These are phyloP conservation scores for Sebastes minor DNA, from an alignment of 2,797 vertebrate genomes.

Conservation along the genomic window DNA sequence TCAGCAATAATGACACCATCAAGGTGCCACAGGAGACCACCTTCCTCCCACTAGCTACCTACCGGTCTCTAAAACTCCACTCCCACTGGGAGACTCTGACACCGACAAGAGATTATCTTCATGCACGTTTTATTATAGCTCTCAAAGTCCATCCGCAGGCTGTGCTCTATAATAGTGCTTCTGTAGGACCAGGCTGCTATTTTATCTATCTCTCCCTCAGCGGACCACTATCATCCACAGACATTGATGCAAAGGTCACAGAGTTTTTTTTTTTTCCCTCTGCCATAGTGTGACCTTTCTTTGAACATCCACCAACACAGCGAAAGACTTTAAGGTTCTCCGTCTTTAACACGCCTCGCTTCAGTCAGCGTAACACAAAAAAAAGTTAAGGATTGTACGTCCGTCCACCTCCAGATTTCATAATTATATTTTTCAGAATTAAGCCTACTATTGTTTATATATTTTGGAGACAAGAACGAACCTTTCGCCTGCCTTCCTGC, in stretches of 20 bases:
- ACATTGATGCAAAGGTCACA: slow-evolving; percentile 68
- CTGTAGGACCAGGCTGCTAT: not conserved
- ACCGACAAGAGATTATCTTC: not conserved
- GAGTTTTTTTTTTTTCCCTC: not conserved
- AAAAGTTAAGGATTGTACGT: not conserved
- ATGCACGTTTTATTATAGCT: not conserved
- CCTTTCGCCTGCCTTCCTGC: too few species aligned
- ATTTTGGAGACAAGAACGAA: too few species aligned
- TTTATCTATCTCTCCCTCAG: slow-evolving; percentile 22
- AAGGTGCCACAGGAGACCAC: not conserved
- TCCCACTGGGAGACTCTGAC: not conserved
- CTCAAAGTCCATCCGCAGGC: not conserved
- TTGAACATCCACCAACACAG: slow-evolving; percentile 63
- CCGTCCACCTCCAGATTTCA: not conserved
- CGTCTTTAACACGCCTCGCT: slow-evolving; percentile 11
- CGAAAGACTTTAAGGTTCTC: slow-evolving; percentile 30
- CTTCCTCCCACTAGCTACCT: not conserved
- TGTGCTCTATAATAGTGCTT: not conserved
- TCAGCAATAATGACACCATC: not conserved
- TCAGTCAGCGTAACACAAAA: not conserved
- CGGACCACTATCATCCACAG: slow-evolving; percentile 23
- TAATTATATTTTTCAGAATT: too few species aligned
- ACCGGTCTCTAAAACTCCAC: not conserved
- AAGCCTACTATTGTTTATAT: too few species aligned
- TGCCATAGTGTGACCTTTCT: slow-evolving; percentile 70